phyloP scores from a whole-genome alignment of 2,888 invertebrate genomes.

The Acanthosepion esculentum region DNA sequence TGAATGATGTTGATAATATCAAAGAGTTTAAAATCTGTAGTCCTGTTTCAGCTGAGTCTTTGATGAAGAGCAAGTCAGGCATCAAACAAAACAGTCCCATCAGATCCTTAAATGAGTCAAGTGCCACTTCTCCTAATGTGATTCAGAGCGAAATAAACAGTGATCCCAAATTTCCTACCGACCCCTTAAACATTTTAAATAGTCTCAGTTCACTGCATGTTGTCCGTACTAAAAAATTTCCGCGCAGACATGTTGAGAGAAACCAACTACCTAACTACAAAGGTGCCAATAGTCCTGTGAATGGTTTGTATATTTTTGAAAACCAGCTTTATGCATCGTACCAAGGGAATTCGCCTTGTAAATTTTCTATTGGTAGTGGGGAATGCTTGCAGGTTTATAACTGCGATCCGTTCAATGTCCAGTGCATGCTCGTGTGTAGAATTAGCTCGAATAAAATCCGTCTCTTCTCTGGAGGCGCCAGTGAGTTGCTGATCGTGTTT shows the following conservation, averaged over 20 bases:
- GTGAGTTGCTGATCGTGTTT: neutral
- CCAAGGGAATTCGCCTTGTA: neutral
- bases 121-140: neutral
- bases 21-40: neutral
- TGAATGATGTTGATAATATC: neutral
- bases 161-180: neutral
- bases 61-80: neutral
- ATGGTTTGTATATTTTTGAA: neutral
- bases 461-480: slow-evolving; percentile 34
- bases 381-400: neutral
- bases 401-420: neutral
- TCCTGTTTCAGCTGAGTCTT: neutral
- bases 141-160: neutral
- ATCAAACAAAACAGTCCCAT: neutral
- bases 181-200: neutral
- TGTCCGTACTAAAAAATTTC: neutral
- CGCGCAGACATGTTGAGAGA: neutral
- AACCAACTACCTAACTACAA: neutral
- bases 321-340: slow-evolving; percentile 35
- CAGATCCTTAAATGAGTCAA: neutral
- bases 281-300: neutral
- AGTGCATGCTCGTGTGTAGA: slow-evolving; percentile 23
- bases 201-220: neutral
- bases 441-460: neutral
- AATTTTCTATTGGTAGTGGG: neutral